phyloP scores from a whole-genome alignment of 2,888 invertebrate species.

The Parascotia fuliginaria region DNA sequence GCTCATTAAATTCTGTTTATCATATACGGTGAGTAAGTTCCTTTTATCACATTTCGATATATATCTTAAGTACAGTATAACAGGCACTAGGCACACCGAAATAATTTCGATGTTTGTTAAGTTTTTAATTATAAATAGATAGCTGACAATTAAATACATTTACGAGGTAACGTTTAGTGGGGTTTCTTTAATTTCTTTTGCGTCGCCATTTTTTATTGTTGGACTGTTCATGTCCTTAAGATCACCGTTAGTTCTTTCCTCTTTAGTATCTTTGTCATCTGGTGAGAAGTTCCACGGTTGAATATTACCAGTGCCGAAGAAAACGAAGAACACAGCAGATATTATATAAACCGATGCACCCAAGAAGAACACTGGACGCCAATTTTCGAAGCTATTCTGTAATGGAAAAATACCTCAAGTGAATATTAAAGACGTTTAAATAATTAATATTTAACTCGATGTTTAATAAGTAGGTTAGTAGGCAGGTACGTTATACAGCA shows the following conservation, averaged over 20 bases:
- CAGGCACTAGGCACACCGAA: slow-evolving; percentile 11
- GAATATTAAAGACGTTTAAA: neutral
- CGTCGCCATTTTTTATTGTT: slow-evolving; percentile 51
- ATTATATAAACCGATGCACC: slow-evolving; percentile 90
- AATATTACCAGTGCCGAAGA: slow-evolving; percentile 89
- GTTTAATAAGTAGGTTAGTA: neutral
- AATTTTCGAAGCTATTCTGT: slow-evolving; percentile 90
- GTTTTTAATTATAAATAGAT: slow-evolving; percentile 17
- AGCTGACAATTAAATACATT: slow-evolving; percentile 18
- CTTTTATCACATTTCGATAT: slow-evolving; percentile 37
- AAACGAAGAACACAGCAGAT: slow-evolving; percentile 88
- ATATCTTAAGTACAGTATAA: slow-evolving; percentile 17
- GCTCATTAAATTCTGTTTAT: slow-evolving; percentile 1
- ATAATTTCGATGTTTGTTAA: slow-evolving; percentile 17
- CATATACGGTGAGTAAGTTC: neutral
- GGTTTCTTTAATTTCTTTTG: slow-evolving; percentile 68
- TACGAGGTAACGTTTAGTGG: slow-evolving; percentile 61
- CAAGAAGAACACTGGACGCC: slow-evolving; percentile 90
- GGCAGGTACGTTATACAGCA: neutral
- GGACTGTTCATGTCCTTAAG: slow-evolving; percentile 56
- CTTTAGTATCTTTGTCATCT: slow-evolving; percentile 49
- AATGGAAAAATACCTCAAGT: slow-evolving; percentile 34
- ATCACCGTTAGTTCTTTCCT: slow-evolving; percentile 54
- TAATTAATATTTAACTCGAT: neutral
- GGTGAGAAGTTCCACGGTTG: slow-evolving; percentile 89